A percentile compares a stretch with the other conserved stretches of the same genome.
Conservation (phyloP, 2,797 vertebrate genomes). For the Aphelocoma californica region DNA sequence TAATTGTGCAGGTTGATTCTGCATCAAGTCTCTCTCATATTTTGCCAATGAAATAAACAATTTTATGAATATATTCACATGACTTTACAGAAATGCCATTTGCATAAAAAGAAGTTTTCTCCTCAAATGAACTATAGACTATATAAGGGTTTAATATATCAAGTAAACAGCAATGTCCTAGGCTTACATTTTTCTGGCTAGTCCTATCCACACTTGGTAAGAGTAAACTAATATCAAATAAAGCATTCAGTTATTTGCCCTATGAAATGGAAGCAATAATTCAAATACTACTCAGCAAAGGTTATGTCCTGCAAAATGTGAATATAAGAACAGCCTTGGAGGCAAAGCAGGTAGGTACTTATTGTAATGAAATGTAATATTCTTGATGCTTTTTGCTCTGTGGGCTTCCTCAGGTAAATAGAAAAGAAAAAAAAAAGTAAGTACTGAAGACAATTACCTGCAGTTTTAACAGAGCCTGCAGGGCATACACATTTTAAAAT, state of each 20-base stretch:
- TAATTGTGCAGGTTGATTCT: background rate
- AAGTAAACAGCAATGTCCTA: background rate
- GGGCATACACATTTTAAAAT: background rate
- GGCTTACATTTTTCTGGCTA: background rate
- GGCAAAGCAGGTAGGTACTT: background rate
- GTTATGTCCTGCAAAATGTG: constrained; percentile 1
- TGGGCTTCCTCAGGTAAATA: constrained; percentile 8
- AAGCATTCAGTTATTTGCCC: background rate
- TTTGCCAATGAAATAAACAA: background rate
- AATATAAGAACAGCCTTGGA: background rate
- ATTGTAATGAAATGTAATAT: constrained; percentile 33
- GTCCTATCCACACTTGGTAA: background rate
- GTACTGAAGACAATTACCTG: background rate
- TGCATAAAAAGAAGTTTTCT: background rate
- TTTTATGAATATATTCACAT: background rate
- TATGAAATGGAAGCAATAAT: constrained; percentile 22
- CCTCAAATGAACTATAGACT: background rate
- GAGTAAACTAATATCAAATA: constrained; percentile 14
- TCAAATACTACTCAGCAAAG: constrained; percentile 21
- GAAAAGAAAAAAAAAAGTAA: background rate
- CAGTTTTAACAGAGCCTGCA: background rate
- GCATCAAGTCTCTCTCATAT: background rate
- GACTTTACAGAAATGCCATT: background rate
- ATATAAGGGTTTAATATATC: background rate
- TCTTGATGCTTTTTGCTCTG: background rate